Percentiles rank a stretch among this genome's conserved stretches.
Evolutionary conservation across 1,140 invertebrate species (phyloP).

Genomic region (Trichogramma pretiosum): DNA sequence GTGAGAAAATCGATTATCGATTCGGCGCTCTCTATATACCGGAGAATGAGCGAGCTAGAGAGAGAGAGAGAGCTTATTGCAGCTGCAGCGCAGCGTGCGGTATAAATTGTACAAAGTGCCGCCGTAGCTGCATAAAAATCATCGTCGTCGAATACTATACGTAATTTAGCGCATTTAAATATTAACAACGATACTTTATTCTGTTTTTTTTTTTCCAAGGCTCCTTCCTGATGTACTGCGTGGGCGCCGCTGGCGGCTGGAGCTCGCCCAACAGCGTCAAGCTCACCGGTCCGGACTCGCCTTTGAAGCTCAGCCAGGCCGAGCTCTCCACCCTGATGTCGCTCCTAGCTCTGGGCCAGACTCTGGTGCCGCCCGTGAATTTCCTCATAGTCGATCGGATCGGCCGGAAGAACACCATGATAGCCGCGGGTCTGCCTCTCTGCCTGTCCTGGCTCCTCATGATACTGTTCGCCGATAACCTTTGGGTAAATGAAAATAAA

Average conservation of each 20-base stretch:
- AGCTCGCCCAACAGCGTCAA: constrained; percentile 39
- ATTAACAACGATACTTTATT: too few relatives aligned
- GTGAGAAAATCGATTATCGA: too few relatives aligned
- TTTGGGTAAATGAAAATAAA: constrained; percentile 41
- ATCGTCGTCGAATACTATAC: too few relatives aligned
- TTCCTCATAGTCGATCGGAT: constrained; percentile 41
- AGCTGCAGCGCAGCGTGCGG: too few relatives aligned
- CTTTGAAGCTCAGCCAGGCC: constrained; percentile 22
- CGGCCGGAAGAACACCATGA: constrained; percentile 56
- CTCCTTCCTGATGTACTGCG: constrained; percentile 18
- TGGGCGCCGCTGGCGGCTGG: constrained; percentile 38
- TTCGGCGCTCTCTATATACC: too few relatives aligned
- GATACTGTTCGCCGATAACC: constrained; percentile 40
- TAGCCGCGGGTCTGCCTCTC: constrained; percentile 50
- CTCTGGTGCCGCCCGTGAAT: constrained; percentile 35
- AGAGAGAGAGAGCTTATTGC: too few relatives aligned
- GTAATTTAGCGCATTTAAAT: too few relatives aligned
- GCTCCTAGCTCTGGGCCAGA: constrained; percentile 37
- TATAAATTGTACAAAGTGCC: too few relatives aligned
- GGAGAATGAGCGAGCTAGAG: too few relatives aligned
- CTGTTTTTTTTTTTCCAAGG: too few relatives aligned
- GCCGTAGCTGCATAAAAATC: too few relatives aligned
- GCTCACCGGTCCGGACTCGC: constrained; percentile 26
- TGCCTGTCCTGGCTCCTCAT: constrained; percentile 54
- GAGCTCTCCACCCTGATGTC: constrained; percentile 41